Evolutionary conservation across 2,113 vertebrate species (phyloP).

Genomic region (Ctenomys sociabilis): DNA sequence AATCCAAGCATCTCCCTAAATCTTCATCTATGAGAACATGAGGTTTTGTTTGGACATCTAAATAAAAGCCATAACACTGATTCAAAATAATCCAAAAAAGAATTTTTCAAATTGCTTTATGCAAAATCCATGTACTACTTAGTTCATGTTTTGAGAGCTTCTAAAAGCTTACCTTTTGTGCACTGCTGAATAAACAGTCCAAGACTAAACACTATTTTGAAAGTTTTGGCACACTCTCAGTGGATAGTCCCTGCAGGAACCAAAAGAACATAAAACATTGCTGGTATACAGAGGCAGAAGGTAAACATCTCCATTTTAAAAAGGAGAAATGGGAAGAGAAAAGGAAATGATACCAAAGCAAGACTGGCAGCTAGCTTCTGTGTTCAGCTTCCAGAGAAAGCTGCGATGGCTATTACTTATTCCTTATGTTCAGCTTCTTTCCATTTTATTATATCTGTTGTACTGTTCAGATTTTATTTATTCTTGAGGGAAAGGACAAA

Average conservation of each 20-base stretch:
- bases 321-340: neutral
- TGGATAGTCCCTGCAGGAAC: neutral
- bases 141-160: neutral
- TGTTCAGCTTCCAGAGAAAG: neutral
- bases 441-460: no score
- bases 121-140: neutral
- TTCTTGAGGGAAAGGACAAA: no score
- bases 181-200: neutral
- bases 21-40: neutral
- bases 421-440: no score
- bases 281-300: neutral
- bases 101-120: neutral
- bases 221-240: neutral
- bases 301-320: neutral
- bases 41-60: neutral
- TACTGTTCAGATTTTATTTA: no score
- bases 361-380: neutral
- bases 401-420: no score
- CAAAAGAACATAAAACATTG: no score
- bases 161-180: neutral
- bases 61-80: neutral
- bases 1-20: neutral
- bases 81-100: neutral
- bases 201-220: neutral
- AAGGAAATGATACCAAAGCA: neutral